These are phyloP conservation scores for Camptogramma bilineatum DNA, from an alignment of 2,888 invertebrate species.

Conservation along the genomic window DNA sequence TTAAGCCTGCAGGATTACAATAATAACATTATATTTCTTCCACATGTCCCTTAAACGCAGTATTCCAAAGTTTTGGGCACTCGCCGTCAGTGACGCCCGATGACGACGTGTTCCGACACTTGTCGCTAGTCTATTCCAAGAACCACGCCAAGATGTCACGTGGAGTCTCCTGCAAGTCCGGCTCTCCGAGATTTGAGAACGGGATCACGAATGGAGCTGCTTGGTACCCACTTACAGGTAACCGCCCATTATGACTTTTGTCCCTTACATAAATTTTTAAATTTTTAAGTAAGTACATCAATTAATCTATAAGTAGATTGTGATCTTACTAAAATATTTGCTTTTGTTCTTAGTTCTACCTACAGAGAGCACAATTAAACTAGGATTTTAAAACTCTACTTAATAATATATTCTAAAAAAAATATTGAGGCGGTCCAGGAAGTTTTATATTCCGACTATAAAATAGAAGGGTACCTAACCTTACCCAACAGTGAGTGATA, in stretches of 20 bases:
- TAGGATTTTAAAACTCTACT: neutral
- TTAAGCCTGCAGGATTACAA: constrained; percentile 5
- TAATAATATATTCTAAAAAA: neutral
- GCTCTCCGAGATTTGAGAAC: constrained; percentile 90
- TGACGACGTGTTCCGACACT: constrained; percentile 95
- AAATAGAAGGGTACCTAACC: too few relatives aligned
- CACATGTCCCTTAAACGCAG: constrained; percentile 89
- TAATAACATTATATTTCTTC: constrained; percentile 20
- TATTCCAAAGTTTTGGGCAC: constrained; percentile 94
- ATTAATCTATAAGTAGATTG: too few relatives aligned
- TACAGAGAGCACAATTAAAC: too few relatives aligned
- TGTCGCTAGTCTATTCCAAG: constrained; percentile 93
- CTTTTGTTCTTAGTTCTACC: too few relatives aligned
- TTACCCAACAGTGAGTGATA: too few relatives aligned
- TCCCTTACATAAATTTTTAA: too few relatives aligned
- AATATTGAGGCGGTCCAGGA: too few relatives aligned
- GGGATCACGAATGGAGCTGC: constrained; percentile 98
- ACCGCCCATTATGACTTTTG: neutral
- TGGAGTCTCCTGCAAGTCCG: constrained; percentile 92
- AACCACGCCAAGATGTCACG: constrained; percentile 96
- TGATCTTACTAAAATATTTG: too few relatives aligned
- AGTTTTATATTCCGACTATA: too few relatives aligned
- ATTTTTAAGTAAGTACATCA: too few relatives aligned
- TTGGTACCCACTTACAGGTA: constrained; percentile 95
- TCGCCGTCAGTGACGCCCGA: constrained; percentile 94